A percentile compares a stretch with the other conserved stretches of the same genome.
These are phyloP conservation scores for Lithobates pipiens DNA, from an alignment of 2,797 vertebrate species.

Conservation along the genomic window DNA sequence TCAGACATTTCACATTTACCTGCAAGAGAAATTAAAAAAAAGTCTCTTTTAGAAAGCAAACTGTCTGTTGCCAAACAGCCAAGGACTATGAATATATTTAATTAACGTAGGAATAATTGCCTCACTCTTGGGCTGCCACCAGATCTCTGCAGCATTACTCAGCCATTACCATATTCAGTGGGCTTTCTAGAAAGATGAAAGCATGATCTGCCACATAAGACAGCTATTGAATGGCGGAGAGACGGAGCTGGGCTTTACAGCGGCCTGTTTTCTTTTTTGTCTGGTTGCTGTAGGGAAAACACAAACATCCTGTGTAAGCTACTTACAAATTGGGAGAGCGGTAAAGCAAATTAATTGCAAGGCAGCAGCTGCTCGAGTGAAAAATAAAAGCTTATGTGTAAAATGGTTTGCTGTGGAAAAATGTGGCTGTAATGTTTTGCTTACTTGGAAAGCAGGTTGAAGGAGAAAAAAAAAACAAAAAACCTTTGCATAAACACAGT, in stretches of 20 bases:
- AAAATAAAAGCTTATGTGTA: conserved; percentile 59
- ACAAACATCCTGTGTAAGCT: conserved; percentile 62
- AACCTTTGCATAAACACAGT: conserved; percentile 29
- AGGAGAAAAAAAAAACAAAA: conserved; percentile 49
- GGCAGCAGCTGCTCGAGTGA: conserved; percentile 49
- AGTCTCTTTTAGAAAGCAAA: conserved; percentile 55
- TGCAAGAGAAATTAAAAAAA: conserved; percentile 39
- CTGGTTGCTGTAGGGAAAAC: conserved; percentile 63
- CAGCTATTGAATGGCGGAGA: conserved; percentile 57
- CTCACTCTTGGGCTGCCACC: conserved; percentile 57
- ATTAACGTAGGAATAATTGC: conserved; percentile 61
- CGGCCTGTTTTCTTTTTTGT: conserved; percentile 61
- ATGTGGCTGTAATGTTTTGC: conserved; percentile 54
- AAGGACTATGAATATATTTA: conserved; percentile 59
- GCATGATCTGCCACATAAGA: conserved; percentile 58
- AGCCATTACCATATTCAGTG: conserved; percentile 62
- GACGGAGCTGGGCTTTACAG: conserved; percentile 46
- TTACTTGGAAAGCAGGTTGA: conserved; percentile 56
- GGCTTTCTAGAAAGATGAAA: conserved; percentile 61
- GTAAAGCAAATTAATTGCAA: conserved; percentile 56
- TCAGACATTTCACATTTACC: conserved; percentile 55
- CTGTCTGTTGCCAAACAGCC: conserved; percentile 58
- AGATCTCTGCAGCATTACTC: conserved; percentile 58
- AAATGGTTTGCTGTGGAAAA: conserved; percentile 56
- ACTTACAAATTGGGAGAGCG: conserved; percentile 60